Base-by-base conservation (phyloP, 2,888 invertebrate species). In the Pedicia rivosa region DNA sequence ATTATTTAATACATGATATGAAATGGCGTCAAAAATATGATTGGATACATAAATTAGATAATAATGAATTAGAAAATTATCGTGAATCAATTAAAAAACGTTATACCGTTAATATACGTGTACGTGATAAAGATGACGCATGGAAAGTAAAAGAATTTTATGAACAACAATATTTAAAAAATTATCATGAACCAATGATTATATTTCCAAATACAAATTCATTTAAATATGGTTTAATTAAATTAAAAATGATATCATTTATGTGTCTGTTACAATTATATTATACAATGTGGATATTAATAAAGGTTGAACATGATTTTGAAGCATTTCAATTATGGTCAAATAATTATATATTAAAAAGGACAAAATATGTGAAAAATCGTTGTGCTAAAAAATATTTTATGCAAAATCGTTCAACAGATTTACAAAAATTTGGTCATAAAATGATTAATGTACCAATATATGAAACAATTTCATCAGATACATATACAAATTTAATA, bases 121-220 rank as follows among this genome's bases (percentile, higher is more conserved):
- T 51, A 10, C 48, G 57, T 2, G 54, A 54, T 29, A 53, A 52
- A 22, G 57, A 58, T 20, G 56, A 59, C 36, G 59, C 58, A 2
- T 55, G 53, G 53, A 56, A 54, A 12, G 55, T 61, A 10, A 55
- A 55, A n/a, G 37, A 51, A 4, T 61, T 48, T 35, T 60, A 56
- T 43, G 54, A 59, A 26, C 48, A 58, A 16, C 46, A 50, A 1
- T 59, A 55, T 34, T 40, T 51, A 25, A 42, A 46, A n/a, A 53
- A 54, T 29, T 38, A 48, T n/a, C 55, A 55, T 39, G 52, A 53
- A 0, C 50, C 53, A 4, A 26, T 56, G 2, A 48, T 55, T 35
- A 55, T 57, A 0, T 59, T 59, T 36, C 46, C 52, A n/a, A 47
- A 50, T 37, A 50, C 52, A 0, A 43, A 49, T 1, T 41, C 47